Base-by-base conservation (phyloP, 2,797 vertebrate species). In the Leptatherina wallacei region DNA sequence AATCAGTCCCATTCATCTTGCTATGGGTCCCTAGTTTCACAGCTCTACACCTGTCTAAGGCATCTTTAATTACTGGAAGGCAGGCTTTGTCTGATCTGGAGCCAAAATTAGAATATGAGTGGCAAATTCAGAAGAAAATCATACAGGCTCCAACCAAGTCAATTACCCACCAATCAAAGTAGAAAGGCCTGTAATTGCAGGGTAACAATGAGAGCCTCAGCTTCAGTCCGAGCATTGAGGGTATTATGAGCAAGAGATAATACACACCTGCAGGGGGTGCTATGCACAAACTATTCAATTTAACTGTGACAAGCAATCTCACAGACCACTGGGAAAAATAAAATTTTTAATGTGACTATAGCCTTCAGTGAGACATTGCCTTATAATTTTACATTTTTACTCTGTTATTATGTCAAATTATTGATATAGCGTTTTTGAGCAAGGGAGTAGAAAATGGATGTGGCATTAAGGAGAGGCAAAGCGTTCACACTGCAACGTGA, bases 141-240 rank as follows among this genome's bases (percentile, higher is more conserved):
- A 94, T 93, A 91, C 86, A 77, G 86, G 80, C 92, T 94, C 90
- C 83, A 94, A 94, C 94, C 93, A 93, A 94, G 94, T 95, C 91
- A 95, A 95, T 95, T 94, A 95, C 93, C 81, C 90, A 91, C 92
- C 94, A 95, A 95, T 95, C 93, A 94, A 90, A 93, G 94, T 91
- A 93, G 92, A 95, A 95, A 95, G 87, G 90, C 86, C 91, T 91
- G 90, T 95, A 95, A 95, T 96, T 95, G 92, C 93, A 87, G 90
- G 88, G 90, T 90, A 90, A 91, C 79, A 90, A 91, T 90, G 85
- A 88, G 90, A 80, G 82, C 59, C 79, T 85, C 75, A 1, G 70
- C 80, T 74, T 81, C 57, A 54, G 61, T 67, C 70, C 20, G 32
- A 71, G 77, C 71, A 57, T 54, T 67, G 78, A 84, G 75, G 63